phyloP scores from a whole-genome alignment of 92 coral and sea anemone genomes.

The Parazoanthus atlanticus region DNA sequence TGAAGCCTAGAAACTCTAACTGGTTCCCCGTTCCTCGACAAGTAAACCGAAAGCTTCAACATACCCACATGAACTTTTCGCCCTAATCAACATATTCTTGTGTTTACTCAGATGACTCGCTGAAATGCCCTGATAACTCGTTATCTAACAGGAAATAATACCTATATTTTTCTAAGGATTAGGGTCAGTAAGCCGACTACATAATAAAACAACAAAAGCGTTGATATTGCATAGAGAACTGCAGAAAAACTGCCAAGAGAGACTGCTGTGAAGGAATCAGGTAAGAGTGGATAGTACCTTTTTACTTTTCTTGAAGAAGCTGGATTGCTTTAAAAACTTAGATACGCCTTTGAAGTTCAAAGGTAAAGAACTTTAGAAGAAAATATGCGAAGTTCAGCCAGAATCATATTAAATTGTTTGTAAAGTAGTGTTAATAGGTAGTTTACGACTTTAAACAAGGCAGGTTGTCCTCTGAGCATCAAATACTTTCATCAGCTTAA shows the following conservation, averaged over 20 bases:
- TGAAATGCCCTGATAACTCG: background rate
- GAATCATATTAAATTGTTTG: background rate
- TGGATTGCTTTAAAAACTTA: background rate
- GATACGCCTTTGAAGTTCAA: background rate
- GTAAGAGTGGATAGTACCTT: background rate
- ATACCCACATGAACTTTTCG: background rate
- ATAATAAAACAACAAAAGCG: background rate
- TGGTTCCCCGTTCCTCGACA: background rate
- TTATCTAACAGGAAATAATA: background rate
- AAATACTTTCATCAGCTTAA: background rate
- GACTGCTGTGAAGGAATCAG: background rate
- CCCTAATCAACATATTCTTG: background rate
- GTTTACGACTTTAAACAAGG: background rate
- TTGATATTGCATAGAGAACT: background rate
- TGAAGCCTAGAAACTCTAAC: background rate
- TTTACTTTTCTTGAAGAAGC: background rate
- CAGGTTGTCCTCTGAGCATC: background rate
- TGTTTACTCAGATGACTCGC: background rate
- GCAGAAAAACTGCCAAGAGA: background rate
- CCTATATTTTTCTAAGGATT: background rate
- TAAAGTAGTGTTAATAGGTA: too few relatives aligned
- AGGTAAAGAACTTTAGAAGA: background rate
- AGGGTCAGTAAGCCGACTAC: background rate
- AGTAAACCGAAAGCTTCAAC: too few relatives aligned
- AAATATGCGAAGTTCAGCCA: too few relatives aligned